Percentiles rank a stretch among this genome's conserved stretches.
phyloP scores from a whole-genome alignment of 2,113 vertebrate genomes.

The Mustela lutreola region DNA sequence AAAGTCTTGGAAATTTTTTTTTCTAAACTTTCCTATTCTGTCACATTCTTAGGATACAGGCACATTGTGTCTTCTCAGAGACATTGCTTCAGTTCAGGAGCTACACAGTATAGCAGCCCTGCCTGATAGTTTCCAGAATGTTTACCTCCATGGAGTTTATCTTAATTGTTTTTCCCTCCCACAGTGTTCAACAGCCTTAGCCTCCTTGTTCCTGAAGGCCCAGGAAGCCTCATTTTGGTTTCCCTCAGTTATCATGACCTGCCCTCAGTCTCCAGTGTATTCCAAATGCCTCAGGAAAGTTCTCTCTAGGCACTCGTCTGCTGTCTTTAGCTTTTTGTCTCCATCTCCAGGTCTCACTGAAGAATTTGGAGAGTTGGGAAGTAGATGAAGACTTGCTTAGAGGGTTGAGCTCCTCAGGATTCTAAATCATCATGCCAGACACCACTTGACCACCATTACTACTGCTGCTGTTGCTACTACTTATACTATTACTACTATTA shows the following conservation, averaged over 20 bases:
- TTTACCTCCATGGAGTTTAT: no score
- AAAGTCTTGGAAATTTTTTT: not conserved
- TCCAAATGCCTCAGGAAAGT: not conserved
- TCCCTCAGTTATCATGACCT: not conserved
- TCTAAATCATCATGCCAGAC: not conserved
- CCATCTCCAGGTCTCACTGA: not conserved
- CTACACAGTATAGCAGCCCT: not conserved
- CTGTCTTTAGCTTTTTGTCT: not conserved
- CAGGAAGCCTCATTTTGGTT: not conserved
- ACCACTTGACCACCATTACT: not conserved
- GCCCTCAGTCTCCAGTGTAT: fast-evolving
- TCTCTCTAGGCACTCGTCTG: not conserved
- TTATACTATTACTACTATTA: not conserved
- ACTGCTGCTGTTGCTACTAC: no score
- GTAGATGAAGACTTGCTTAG: not conserved
- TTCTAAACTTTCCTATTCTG: not conserved
- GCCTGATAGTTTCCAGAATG: not conserved
- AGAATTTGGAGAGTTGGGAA: not conserved
- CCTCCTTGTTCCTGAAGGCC: not conserved
- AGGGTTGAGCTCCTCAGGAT: not conserved
- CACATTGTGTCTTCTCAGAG: no score
- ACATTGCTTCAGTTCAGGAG: not conserved
- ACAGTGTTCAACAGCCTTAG: not conserved
- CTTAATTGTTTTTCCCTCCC: not conserved
- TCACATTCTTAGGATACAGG: not conserved